Conservation (phyloP, 2,797 vertebrate species). For the Poeciliopsis infans region DNA sequence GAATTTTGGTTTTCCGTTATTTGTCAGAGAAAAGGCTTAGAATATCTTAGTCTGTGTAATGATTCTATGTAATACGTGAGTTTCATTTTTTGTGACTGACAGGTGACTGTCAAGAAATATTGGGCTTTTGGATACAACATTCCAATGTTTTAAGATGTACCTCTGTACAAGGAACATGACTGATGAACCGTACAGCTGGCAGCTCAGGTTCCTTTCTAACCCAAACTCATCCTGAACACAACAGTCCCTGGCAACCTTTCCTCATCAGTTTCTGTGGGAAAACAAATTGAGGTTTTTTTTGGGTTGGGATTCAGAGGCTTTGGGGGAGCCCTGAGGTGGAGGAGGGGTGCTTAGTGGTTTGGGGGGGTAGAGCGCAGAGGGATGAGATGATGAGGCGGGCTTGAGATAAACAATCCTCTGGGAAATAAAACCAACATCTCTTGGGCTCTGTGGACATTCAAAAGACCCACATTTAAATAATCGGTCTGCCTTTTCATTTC, state of each 20-base stretch:
- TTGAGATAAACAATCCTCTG: slow-evolving; percentile 46
- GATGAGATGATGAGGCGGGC: slow-evolving; percentile 19
- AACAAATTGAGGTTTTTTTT: slow-evolving; percentile 67
- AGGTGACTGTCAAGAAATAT: no score
- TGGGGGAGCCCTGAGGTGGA: slow-evolving; percentile 44
- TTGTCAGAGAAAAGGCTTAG: no score
- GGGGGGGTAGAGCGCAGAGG: slow-evolving; percentile 23
- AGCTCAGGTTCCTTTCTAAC: slow-evolving; percentile 54
- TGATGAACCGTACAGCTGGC: slow-evolving; percentile 59
- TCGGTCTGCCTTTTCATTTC: slow-evolving; percentile 38
- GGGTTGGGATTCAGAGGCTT: slow-evolving; percentile 51
- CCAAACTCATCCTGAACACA: slow-evolving; percentile 51
- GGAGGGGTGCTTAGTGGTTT: slow-evolving; percentile 45
- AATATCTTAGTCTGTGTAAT: no score
- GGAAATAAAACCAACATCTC: slow-evolving; percentile 51
- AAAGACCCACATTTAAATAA: slow-evolving; percentile 36
- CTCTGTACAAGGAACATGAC: slow-evolving; percentile 56
- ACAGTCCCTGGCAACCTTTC: slow-evolving; percentile 61
- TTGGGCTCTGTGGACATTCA: slow-evolving; percentile 20
- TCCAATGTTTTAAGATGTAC: no score
- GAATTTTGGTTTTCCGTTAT: no score
- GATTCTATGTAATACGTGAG: no score
- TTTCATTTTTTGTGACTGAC: no score
- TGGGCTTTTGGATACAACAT: no score
- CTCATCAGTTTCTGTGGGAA: slow-evolving; percentile 66